Conservation (phyloP, 2,797 vertebrate species). For the Melanotaenia maccullochi region DNA sequence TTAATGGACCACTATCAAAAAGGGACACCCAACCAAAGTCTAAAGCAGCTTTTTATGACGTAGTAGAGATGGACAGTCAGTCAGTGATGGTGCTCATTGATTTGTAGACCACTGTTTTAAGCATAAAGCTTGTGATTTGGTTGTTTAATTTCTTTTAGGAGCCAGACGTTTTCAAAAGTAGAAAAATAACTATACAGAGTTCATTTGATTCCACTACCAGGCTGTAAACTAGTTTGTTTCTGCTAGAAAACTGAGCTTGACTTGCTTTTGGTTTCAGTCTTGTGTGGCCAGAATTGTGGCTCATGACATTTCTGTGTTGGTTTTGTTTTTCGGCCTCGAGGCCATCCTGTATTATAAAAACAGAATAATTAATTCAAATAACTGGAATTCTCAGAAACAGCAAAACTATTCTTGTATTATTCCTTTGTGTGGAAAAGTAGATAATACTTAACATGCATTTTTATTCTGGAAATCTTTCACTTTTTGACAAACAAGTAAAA, state of each 20-base stretch:
- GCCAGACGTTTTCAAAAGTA: not conserved
- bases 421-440: not conserved
- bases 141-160: too few relatives aligned
- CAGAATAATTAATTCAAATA: not conserved
- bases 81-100: too few relatives aligned
- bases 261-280: not conserved
- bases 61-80: too few relatives aligned
- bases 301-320: not conserved
- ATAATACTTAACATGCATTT: not conserved
- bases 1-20: not conserved
- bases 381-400: not conserved
- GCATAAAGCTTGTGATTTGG: too few relatives aligned
- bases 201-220: not conserved
- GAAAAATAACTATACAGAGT: not conserved
- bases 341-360: not conserved
- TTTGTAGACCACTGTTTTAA: too few relatives aligned
- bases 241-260: not conserved
- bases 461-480: not conserved
- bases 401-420: not conserved
- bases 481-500: slow-evolving; percentile 5
- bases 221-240: not conserved
- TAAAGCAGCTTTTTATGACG: too few relatives aligned
- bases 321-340: not conserved
- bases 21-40: not conserved
- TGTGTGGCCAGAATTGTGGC: not conserved